Conservation (phyloP, 2,113 vertebrate genomes). For the Elgaria multicarinata region DNA sequence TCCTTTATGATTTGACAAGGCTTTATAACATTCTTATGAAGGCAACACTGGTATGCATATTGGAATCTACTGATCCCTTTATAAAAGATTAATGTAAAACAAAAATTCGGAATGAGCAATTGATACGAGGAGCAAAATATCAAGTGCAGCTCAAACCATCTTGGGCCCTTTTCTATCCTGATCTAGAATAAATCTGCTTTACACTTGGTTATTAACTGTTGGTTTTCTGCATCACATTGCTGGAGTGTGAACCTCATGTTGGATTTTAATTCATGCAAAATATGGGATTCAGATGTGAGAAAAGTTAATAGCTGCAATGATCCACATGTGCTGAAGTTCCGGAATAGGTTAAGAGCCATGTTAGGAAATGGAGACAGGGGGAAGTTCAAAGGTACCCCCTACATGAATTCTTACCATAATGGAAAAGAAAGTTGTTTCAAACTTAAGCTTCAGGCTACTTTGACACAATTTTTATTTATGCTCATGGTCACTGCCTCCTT, state of each 20-base stretch:
- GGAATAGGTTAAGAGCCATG: slow-evolving; percentile 5
- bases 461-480: slow-evolving; percentile 19
- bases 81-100: not conserved
- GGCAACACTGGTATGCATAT: not conserved
- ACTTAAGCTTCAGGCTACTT: slow-evolving; percentile 15
- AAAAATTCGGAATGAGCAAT: not conserved
- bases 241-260: not conserved
- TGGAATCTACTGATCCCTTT: not conserved
- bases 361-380: slow-evolving; percentile 5
- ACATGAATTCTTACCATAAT: not conserved
- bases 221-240: no score
- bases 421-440: not conserved
- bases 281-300: not conserved
- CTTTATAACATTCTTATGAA: not conserved
- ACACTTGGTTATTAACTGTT: not conserved
- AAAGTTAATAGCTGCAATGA: slow-evolving; percentile 10
- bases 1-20: not conserved
- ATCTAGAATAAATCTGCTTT: not conserved
- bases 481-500: not conserved
- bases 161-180: no score
- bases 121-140: no score
- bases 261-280: not conserved
- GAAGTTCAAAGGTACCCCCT: slow-evolving; percentile 2
- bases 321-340: not conserved
- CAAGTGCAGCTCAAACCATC: no score